Conservation (phyloP, 2,888 invertebrate genomes). For the Loripinus fragilis region DNA sequence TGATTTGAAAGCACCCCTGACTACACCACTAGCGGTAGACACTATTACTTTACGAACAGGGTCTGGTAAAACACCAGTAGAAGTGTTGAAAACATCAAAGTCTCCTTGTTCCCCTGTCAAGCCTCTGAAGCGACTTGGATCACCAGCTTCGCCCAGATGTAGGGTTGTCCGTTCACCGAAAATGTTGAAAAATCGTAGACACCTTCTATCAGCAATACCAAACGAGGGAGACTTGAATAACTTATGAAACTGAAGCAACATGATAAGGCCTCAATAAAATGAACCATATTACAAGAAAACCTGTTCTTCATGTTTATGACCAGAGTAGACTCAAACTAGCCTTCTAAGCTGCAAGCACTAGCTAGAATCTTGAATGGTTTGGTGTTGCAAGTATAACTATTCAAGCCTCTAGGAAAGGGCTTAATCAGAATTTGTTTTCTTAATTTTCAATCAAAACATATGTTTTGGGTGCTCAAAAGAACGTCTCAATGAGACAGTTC, state of each 20-base stretch:
- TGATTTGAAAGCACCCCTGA: constrained; percentile 59
- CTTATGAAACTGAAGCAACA: not conserved
- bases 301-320: too few species aligned
- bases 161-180: constrained; percentile 55
- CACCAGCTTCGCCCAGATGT: constrained; percentile 57
- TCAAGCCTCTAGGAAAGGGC: too few species aligned
- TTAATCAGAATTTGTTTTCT: too few species aligned
- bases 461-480: too few species aligned
- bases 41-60: constrained; percentile 61
- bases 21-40: constrained; percentile 54
- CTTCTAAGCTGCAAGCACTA: too few species aligned
- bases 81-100: constrained; percentile 53
- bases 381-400: too few species aligned
- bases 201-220: constrained; percentile 56
- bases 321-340: too few species aligned
- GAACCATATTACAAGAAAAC: too few species aligned
- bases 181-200: constrained; percentile 44
- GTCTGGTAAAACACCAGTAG: constrained; percentile 67
- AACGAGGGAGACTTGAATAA: constrained; percentile 60
- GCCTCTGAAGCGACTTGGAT: constrained; percentile 74
- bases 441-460: too few species aligned
- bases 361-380: too few species aligned
- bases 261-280: too few species aligned
- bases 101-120: constrained; percentile 72
- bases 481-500: too few species aligned